Conservation (phyloP, 2,888 invertebrate genomes). For the Macropis europaea region DNA sequence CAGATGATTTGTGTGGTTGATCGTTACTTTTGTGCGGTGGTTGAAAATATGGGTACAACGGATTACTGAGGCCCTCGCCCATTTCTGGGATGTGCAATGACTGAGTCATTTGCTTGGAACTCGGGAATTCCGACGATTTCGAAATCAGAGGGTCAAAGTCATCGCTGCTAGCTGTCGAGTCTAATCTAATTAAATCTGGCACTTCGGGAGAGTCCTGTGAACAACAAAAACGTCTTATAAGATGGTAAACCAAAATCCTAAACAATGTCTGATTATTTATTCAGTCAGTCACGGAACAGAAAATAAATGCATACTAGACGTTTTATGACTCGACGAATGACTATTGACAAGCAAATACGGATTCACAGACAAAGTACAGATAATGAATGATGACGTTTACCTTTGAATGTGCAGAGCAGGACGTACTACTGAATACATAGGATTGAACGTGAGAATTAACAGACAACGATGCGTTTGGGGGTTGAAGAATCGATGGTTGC, state of each 20-base stretch:
- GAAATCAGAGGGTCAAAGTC: constrained; percentile 86
- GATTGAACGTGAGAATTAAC: constrained; percentile 63
- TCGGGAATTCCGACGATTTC: constrained; percentile 76
- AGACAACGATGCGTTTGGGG: constrained; percentile 58
- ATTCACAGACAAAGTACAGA: constrained; percentile 38
- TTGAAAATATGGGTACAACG: constrained; percentile 81
- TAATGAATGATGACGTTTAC: constrained; percentile 70
- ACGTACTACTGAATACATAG: constrained; percentile 71
- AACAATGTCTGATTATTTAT: not conserved
- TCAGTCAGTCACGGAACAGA: not conserved
- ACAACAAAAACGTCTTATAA: not conserved
- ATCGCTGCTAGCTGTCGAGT: constrained; percentile 85
- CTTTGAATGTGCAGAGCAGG: constrained; percentile 73
- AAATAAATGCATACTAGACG: not conserved
- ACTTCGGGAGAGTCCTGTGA: constrained; percentile 69
- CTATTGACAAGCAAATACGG: constrained; percentile 1
- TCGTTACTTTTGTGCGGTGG: constrained; percentile 73
- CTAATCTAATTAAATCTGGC: constrained; percentile 85
- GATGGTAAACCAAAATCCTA: not conserved
- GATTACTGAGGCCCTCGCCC: constrained; percentile 79
- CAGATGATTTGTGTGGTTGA: constrained; percentile 54
- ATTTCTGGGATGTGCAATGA: constrained; percentile 74
- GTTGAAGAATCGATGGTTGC: constrained; percentile 62
- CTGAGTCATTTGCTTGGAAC: constrained; percentile 78
- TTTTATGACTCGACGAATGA: constrained; percentile 10